A percentile compares a stretch with the other conserved stretches of the same genome.
Evolutionary conservation across 2,888 invertebrate species (phyloP).

Genomic region (Psylliodes chrysocephalus): DNA sequence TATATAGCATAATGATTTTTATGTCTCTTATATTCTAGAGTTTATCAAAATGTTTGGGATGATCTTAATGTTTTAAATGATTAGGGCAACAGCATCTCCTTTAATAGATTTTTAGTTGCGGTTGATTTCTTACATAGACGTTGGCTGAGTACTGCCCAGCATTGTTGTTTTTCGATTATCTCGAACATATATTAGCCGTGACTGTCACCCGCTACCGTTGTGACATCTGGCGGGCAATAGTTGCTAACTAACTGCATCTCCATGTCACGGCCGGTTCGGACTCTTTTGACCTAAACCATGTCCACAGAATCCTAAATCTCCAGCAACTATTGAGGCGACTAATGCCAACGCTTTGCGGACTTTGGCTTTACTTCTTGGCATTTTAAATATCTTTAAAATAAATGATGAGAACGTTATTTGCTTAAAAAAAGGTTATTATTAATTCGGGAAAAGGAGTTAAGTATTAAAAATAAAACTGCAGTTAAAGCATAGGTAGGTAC

Average conservation of each 20-base stretch:
- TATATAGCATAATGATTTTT: no score
- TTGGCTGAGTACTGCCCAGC: slow-evolving; percentile 46
- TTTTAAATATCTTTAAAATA: not conserved
- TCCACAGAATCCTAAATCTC: slow-evolving; percentile 51
- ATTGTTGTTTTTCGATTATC: slow-evolving; percentile 52
- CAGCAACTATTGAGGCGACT: slow-evolving; percentile 46
- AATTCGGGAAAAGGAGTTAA: no score
- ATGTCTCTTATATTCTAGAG: no score
- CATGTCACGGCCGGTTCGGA: slow-evolving; percentile 53
- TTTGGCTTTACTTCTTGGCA: not conserved
- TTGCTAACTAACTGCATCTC: slow-evolving; percentile 61
- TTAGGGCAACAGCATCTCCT: no score
- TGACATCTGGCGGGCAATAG: slow-evolving; percentile 62
- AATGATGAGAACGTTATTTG: not conserved
- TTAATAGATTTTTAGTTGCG: no score
- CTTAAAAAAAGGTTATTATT: no score
- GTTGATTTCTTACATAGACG: no score
- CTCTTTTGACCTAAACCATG: slow-evolving; percentile 38
- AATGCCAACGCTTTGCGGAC: slow-evolving; percentile 35
- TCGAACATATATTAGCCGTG: slow-evolving; percentile 56
- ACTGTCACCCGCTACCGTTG: slow-evolving; percentile 62
- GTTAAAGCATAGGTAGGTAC: no score
- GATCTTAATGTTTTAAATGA: no score
- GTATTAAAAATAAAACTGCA: no score
- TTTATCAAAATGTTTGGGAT: no score